phyloP scores from a whole-genome alignment of 2,113 vertebrate genomes.

The Tragelaphus imberbis region DNA sequence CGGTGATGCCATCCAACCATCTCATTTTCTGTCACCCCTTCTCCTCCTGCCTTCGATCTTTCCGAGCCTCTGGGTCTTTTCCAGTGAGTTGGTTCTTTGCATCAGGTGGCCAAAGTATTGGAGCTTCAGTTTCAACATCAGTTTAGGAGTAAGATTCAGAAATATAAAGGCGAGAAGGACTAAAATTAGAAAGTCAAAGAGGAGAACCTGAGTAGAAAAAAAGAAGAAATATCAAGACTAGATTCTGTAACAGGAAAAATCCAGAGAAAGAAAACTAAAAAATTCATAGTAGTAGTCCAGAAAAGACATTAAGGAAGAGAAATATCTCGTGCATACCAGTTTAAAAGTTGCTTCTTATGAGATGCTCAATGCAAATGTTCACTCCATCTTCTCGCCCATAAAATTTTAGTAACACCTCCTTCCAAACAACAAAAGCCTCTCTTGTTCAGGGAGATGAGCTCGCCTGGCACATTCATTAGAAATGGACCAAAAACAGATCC shows the following conservation, averaged over 20 bases:
- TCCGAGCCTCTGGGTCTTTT: not conserved
- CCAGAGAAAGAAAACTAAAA: not conserved
- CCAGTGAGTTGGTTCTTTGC: not conserved
- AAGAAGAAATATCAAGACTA: not conserved
- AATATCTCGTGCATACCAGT: not conserved
- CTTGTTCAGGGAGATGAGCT: not conserved
- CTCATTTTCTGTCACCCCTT: not conserved
- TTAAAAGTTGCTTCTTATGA: not conserved
- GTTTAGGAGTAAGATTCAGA: not conserved
- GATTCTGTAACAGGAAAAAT: not conserved
- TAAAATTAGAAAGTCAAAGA: not conserved
- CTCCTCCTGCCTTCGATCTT: not conserved
- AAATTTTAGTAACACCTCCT: not conserved
- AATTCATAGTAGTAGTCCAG: not conserved
- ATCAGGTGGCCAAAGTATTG: not conserved
- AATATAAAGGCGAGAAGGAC: not conserved
- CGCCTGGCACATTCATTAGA: not conserved
- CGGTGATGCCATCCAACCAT: not conserved
- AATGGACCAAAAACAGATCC: not conserved
- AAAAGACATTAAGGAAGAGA: not conserved
- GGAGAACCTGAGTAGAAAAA: not conserved
- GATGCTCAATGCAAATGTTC: not conserved
- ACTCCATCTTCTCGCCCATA: not conserved
- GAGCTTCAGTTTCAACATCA: not conserved
- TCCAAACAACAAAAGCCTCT: not conserved